Base-by-base conservation (phyloP, 2,797 vertebrate species). In the Mallotus villosus region DNA sequence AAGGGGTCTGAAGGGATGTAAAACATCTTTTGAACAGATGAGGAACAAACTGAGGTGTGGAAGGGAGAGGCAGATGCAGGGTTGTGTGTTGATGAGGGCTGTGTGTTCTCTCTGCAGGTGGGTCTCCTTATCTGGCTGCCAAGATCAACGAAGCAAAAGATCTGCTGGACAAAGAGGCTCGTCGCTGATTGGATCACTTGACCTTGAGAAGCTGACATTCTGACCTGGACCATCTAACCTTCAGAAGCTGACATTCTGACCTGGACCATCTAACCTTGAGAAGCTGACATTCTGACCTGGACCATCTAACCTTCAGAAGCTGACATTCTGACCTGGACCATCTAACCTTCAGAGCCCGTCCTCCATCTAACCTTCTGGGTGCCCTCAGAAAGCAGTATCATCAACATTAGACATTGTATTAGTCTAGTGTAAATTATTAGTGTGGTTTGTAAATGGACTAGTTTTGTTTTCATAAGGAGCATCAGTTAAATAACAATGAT, bases 111-210 rank as follows among this genome's bases (percentile, higher is more conserved):
- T 67, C 57, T 80, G 19, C 74, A 99, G 96, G 96, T 82, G 96
- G 96, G 72, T 98, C 95, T 59, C 94, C 95, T 0, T 98, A 95
- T 85, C 87, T 98, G 53, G 95, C 96, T 59, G 92, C 93, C 41
- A 98, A 98, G 91, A 96, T 97, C 90, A 98, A 96, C 49, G 95
- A 98, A 91, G 96, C 96, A 58, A 98, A 97, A 91, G 95, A 97
- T 84, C 78, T 98, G 76, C 65, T 98, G 75, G 95, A 97, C 84
- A 94, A 95, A 72, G 90, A 91, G 82, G 82, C 61, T 65, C 94
- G 93, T 82, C 89, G 85, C 1, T 97, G 89, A 95, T 86, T 49
- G 37, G 63, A 70, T 37, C 34, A 68, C 64, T 32, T 55, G 11
- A 24, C 71, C 68, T 53, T 69, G 70, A 68, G 55, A 69, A 32